Conservation (phyloP, 2,888 invertebrate genomes). For the Lobophora halterata region DNA sequence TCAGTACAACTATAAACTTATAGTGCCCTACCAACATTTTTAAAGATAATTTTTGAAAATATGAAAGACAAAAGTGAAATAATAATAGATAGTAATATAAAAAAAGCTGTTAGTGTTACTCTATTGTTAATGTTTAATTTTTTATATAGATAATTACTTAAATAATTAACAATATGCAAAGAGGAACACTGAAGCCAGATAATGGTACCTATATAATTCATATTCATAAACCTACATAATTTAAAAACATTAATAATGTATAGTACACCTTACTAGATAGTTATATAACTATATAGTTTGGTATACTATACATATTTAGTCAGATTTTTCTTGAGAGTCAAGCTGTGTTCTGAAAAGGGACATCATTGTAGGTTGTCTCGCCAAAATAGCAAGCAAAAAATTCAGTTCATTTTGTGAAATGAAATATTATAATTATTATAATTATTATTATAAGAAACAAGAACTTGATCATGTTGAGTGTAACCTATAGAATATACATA, state of each 20-base stretch:
- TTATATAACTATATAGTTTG: too few relatives aligned
- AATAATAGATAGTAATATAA: conserved; percentile 50
- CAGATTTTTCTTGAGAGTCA: too few relatives aligned
- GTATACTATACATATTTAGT: too few relatives aligned
- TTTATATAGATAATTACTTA: conserved; percentile 1
- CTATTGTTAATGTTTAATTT: conserved; percentile 20
- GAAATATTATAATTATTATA: conserved; percentile 2
- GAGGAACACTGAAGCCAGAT: too few relatives aligned
- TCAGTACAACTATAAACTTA: conserved; percentile 10
- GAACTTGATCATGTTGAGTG: conserved; percentile 14
- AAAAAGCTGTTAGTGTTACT: conserved; percentile 11
- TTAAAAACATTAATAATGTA: too few relatives aligned
- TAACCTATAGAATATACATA: conserved; percentile 13
- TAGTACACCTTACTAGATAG: too few relatives aligned
- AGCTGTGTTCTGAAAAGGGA: too few relatives aligned
- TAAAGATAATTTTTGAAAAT: conserved; percentile 38
- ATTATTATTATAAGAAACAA: conserved; percentile 1
- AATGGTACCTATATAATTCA: too few relatives aligned
- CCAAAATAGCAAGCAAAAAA: too few relatives aligned
- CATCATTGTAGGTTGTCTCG: too few relatives aligned
- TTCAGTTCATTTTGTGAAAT: too few relatives aligned
- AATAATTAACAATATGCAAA: conserved; percentile 5
- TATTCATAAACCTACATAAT: too few relatives aligned
- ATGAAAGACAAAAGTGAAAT: conserved; percentile 79
- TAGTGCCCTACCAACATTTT: conserved; percentile 6